phyloP scores from a whole-genome alignment of 2,113 vertebrate genomes.

The Corythornis cristatus region DNA sequence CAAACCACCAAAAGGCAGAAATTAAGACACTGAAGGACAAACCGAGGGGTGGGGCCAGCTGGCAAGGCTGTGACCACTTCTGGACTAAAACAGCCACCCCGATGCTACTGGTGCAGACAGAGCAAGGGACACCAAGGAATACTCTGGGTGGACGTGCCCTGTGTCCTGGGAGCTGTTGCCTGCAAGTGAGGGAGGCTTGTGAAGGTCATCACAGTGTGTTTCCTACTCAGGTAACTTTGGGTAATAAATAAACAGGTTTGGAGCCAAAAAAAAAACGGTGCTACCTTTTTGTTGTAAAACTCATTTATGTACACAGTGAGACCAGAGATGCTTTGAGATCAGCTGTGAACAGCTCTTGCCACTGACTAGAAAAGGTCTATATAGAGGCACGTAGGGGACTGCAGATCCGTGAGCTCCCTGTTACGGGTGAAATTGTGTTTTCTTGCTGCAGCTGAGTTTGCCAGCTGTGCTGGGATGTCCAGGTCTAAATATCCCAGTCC shows the following conservation, averaged over 20 bases:
- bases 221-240: not conserved
- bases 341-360: accelerated
- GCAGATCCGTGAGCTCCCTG: accelerated
- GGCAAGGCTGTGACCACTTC: not conserved
- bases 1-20: not conserved
- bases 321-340: accelerated
- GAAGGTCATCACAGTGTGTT: accelerated
- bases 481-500: accelerated
- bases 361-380: accelerated
- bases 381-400: accelerated
- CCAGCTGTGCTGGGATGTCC: accelerated
- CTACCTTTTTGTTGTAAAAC: not conserved
- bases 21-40: accelerated
- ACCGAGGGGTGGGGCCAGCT: accelerated
- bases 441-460: not conserved
- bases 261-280: not conserved
- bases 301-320: accelerated
- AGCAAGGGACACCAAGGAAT: not conserved
- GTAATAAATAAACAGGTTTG: not conserved
- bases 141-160: accelerated
- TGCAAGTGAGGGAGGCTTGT: accelerated
- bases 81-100: not conserved
- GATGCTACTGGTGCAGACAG: not conserved
- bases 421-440: accelerated
- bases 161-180: not conserved